phyloP scores from a whole-genome alignment of 2,888 invertebrate genomes.

The Lepidochrysops patricia region DNA sequence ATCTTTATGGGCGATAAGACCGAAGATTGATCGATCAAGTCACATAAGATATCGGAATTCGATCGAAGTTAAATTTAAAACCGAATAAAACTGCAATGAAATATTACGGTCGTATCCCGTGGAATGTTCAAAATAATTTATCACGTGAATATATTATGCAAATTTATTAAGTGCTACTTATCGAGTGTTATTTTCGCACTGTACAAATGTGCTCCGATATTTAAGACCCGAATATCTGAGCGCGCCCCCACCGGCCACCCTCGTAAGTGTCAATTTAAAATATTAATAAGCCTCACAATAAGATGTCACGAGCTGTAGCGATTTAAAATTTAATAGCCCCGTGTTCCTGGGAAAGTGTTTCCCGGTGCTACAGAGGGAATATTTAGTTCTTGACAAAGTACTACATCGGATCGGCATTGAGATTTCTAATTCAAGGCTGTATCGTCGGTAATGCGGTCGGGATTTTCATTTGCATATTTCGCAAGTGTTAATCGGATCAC shows the following conservation, averaged over 20 bases:
- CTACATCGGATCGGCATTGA: not conserved
- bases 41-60: not conserved
- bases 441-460: not conserved
- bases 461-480: not conserved
- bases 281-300: not conserved
- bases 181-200: not conserved
- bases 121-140: not conserved
- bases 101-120: no score
- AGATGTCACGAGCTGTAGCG: not conserved
- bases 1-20: not conserved
- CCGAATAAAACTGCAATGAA: no score
- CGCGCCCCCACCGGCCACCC: not conserved
- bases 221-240: not conserved
- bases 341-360: not conserved
- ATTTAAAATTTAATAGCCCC: slow-evolving; percentile 4
- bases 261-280: not conserved
- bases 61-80: not conserved
- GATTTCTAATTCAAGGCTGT: not conserved
- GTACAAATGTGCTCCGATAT: not conserved
- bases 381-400: slow-evolving; percentile 4
- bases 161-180: not conserved
- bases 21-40: not conserved
- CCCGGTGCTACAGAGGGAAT: not conserved
- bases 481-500: not conserved
- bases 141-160: not conserved